Conservation (phyloP, 2,888 invertebrate species). For the Creontiades dilutus region DNA sequence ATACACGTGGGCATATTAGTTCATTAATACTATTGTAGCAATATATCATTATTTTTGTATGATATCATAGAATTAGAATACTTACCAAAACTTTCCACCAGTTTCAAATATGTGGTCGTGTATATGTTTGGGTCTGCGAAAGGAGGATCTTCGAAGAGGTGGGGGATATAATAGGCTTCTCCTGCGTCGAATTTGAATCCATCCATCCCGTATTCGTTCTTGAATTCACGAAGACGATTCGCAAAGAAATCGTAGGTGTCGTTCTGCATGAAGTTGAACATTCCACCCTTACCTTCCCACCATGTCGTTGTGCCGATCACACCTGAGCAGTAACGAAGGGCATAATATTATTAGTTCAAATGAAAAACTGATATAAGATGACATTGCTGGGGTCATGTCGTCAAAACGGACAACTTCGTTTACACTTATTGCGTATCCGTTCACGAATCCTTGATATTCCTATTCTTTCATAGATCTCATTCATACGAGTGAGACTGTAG, state of each 20-base stretch:
- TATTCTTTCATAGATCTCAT: no score
- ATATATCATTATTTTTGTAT: no score
- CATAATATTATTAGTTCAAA: no score
- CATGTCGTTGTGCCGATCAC: conserved; percentile 79
- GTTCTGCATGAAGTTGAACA: conserved; percentile 84
- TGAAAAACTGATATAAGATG: no score
- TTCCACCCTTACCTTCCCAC: conserved; percentile 79
- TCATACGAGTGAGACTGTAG: no score
- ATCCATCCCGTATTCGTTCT: conserved; percentile 84
- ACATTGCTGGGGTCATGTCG: no score
- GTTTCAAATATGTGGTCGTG: conserved; percentile 81
- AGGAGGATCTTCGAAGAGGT: conserved; percentile 70
- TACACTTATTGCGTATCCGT: no score
- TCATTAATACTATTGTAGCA: no score
- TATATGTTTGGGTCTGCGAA: conserved; percentile 81
- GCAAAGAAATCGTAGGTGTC: conserved; percentile 80
- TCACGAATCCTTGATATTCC: no score
- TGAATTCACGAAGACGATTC: conserved; percentile 80
- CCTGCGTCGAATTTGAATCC: conserved; percentile 92
- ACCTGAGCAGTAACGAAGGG: conserved; percentile 68
- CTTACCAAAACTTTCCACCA: conserved; percentile 81
- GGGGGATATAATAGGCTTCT: conserved; percentile 78
- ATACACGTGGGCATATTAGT: no score
- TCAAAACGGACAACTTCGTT: no score
- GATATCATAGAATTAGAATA: no score